These are phyloP conservation scores for Mimas tiliae DNA, from an alignment of 2,888 invertebrate genomes.

Conservation along the genomic window DNA sequence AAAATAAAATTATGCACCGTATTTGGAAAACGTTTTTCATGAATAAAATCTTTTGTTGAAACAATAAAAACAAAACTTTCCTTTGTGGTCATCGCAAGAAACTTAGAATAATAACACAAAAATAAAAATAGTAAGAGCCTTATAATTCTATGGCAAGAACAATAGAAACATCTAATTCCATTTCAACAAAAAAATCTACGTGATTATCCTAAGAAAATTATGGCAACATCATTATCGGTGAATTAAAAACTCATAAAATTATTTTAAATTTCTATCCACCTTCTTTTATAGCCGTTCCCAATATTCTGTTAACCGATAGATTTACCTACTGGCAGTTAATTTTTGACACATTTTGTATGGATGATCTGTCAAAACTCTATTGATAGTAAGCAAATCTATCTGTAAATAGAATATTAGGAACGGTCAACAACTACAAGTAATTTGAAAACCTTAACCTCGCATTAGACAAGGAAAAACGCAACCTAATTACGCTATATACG, in stretches of 20 bases:
- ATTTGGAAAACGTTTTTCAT: too few species aligned
- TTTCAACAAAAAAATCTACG: background rate
- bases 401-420: too few species aligned
- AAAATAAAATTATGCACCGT: too few species aligned
- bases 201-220: conserved; percentile 24
- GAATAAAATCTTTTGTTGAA: background rate
- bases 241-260: conserved; percentile 56
- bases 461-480: conserved; percentile 40
- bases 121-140: too few species aligned
- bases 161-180: conserved; percentile 1
- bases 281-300: too few species aligned
- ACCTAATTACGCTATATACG: conserved; percentile 33
- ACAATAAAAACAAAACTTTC: conserved; percentile 2
- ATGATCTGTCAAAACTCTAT: too few species aligned
- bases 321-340: too few species aligned
- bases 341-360: too few species aligned
- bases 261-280: conserved; percentile 54
- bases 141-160: too few species aligned
- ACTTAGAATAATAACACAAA: too few species aligned
- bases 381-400: too few species aligned
- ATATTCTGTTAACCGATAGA: too few species aligned
- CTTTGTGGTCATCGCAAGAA: background rate
- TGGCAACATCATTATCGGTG: conserved; percentile 24
- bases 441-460: conserved; percentile 50
- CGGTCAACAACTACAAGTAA: conserved; percentile 72